Conservation (phyloP, 2,888 invertebrate species). For the Agrilus cyanescens region DNA sequence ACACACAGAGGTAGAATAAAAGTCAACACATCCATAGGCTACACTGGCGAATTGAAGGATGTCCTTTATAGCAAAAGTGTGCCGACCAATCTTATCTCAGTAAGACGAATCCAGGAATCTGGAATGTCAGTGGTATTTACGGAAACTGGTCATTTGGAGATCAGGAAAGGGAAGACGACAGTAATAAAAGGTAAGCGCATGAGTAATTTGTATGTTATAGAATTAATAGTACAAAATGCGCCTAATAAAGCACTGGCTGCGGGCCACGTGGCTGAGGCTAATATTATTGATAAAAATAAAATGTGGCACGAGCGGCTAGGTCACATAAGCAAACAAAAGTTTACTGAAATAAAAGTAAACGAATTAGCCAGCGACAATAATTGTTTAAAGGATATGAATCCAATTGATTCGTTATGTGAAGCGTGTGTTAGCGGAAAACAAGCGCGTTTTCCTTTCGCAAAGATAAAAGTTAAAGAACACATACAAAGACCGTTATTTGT, state of each 20-base stretch:
- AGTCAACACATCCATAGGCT: slow-evolving; percentile 2
- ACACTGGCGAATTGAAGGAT: slow-evolving; percentile 8
- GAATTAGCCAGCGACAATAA: slow-evolving; percentile 11
- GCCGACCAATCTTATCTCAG: slow-evolving; percentile 23
- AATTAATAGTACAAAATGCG: slow-evolving; percentile 6
- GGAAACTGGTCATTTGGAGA: not conserved
- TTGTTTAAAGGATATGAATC: slow-evolving; percentile 4
- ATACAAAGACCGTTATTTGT: slow-evolving; percentile 22
- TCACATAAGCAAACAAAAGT: slow-evolving; percentile 7
- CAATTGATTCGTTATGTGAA: slow-evolving; percentile 17
- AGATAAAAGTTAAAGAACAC: slow-evolving; percentile 17
- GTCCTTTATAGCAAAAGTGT: slow-evolving; percentile 22
- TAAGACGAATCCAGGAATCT: slow-evolving; percentile 17
- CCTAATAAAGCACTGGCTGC: not conserved
- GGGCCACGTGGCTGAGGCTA: slow-evolving; percentile 7
- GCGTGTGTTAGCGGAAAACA: slow-evolving; percentile 26
- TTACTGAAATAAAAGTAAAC: slow-evolving; percentile 1
- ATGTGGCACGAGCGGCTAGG: slow-evolving; percentile 12
- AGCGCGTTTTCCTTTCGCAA: slow-evolving; percentile 21
- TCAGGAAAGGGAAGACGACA: slow-evolving; percentile 1
- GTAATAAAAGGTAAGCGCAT: slow-evolving; percentile 2
- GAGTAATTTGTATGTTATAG: slow-evolving; percentile 2
- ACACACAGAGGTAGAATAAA: not conserved
- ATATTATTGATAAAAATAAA: slow-evolving; percentile 8
- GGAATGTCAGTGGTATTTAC: not conserved